Evolutionary conservation across 1,140 invertebrate species (phyloP).

Genomic region (Drosophila orena): DNA sequence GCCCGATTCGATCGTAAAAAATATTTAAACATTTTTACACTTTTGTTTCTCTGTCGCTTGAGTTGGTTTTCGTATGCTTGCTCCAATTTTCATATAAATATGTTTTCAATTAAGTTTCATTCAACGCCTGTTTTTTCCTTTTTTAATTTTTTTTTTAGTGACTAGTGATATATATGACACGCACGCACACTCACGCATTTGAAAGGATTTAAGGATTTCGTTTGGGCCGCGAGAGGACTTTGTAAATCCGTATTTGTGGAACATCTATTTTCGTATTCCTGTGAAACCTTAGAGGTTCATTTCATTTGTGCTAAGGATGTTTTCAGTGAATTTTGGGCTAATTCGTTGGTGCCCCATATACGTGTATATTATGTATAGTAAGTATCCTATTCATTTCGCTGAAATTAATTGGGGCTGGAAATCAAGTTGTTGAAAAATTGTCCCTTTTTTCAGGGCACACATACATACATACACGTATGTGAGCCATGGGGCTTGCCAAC

Average conservation of each 20-base stretch:
- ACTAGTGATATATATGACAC: conserved; percentile 63
- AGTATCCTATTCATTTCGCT: not conserved
- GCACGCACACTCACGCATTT: conserved; percentile 6
- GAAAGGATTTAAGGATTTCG: not conserved
- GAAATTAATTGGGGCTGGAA: not conserved
- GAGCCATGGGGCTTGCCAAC: too few relatives aligned
- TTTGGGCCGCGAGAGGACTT: conserved; percentile 16
- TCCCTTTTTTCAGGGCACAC: too few relatives aligned
- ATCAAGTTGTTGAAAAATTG: not conserved
- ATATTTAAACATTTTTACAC: conserved; percentile 50
- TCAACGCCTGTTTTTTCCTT: conserved; percentile 32
- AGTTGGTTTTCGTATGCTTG: conserved; percentile 19
- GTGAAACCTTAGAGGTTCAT: conserved; percentile 50
- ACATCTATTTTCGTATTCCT: conserved; percentile 22
- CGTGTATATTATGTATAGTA: too few relatives aligned
- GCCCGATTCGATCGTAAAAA: conserved; percentile 38
- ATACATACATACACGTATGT: too few relatives aligned
- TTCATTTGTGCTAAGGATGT: conserved; percentile 14
- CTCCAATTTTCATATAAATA: conserved; percentile 37
- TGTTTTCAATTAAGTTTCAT: conserved; percentile 19
- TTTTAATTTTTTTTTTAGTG: conserved; percentile 38
- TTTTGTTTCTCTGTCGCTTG: conserved; percentile 21
- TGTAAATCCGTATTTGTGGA: conserved; percentile 11
- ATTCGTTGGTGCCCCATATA: not conserved
- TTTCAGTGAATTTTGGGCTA: not conserved